A percentile compares a stretch with the other conserved stretches of the same genome.
These are phyloP conservation scores for Brachionus rotundiformis DNA, from an alignment of 1,140 invertebrate genomes.

Conservation along the genomic window DNA sequence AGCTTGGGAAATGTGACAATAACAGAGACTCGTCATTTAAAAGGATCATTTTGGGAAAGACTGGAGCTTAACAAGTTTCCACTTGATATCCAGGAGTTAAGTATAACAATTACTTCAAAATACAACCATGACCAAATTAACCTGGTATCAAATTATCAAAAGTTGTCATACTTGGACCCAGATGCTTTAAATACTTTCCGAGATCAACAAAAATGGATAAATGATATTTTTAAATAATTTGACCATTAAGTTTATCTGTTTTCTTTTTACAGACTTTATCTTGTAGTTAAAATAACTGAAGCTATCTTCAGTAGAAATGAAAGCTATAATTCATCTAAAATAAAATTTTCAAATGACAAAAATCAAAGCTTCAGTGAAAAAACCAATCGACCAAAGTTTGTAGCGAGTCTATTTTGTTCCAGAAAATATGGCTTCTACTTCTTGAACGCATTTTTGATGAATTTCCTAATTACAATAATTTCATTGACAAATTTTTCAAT, in stretches of 20 bases:
- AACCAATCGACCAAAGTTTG: neutral
- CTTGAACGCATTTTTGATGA: neutral
- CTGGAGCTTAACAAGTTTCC: constrained; percentile 31
- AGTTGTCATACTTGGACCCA: neutral
- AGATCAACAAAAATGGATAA: constrained; percentile 44
- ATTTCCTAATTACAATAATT: neutral
- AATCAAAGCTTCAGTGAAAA: neutral
- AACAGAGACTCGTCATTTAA: neutral
- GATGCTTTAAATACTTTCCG: neutral
- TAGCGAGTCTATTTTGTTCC: constrained; percentile 1
- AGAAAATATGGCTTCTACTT: too few relatives aligned
- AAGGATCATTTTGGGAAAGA: constrained; percentile 14
- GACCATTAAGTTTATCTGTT: neutral
- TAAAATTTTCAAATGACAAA: constrained; percentile 11
- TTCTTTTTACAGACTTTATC: neutral
- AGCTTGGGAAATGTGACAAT: neutral
- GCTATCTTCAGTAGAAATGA: neutral
- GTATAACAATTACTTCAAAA: neutral
- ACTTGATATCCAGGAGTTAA: constrained; percentile 1
- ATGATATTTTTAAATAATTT: neutral
- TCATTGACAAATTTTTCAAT: constrained; percentile 22
- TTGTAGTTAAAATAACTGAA: neutral
- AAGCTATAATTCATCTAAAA: neutral
- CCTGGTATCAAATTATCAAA: neutral
- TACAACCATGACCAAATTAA: neutral